A percentile compares a stretch with the other conserved stretches of the same genome.
These are phyloP conservation scores for Drosophila anceps DNA, from an alignment of 2,888 invertebrate species.

Conservation along the genomic window DNA sequence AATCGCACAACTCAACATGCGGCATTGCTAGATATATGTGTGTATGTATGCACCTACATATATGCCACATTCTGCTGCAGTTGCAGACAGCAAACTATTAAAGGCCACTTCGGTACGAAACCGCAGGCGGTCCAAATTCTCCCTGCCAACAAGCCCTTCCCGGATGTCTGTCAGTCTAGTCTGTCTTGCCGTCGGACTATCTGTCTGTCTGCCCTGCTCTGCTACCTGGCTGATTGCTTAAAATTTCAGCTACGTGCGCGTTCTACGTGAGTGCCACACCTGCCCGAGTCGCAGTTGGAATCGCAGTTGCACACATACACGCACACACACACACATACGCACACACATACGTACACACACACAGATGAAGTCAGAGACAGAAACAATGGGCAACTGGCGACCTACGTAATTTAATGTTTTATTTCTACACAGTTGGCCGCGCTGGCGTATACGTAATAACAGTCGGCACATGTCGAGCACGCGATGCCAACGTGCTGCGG, in stretches of 20 bases:
- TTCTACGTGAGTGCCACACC: conserved; percentile 72
- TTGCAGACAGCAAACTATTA: conserved; percentile 78
- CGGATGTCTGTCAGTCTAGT: conserved; percentile 8
- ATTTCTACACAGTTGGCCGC: conserved; percentile 71
- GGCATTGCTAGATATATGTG: conserved; percentile 21
- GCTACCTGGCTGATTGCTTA: conserved; percentile 67
- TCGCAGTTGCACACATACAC: conserved; percentile 25
- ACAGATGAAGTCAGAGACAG: conserved; percentile 12
- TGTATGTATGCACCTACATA: not conserved
- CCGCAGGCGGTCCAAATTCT: conserved; percentile 53
- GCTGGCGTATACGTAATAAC: conserved; percentile 73
- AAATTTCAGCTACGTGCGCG: conserved; percentile 72
- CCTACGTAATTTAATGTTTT: conserved; percentile 79
- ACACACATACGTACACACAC: not conserved
- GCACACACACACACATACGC: not conserved
- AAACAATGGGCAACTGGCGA: conserved; percentile 53
- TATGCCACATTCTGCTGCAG: conserved; percentile 61
- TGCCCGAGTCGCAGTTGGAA: conserved; percentile 43
- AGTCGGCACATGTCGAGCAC: conserved; percentile 70
- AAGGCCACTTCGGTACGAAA: conserved; percentile 73
- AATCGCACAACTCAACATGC: conserved; percentile 22
- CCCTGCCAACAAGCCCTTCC: conserved; percentile 26
- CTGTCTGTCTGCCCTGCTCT: conserved; percentile 9
- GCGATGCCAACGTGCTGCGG: conserved; percentile 74
- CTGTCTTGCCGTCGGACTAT: conserved; percentile 28